Percentiles rank a stretch among this genome's conserved stretches.
These are phyloP conservation scores for Phaethornis superciliosus DNA, from an alignment of 2,113 vertebrate genomes.

Conservation along the genomic window DNA sequence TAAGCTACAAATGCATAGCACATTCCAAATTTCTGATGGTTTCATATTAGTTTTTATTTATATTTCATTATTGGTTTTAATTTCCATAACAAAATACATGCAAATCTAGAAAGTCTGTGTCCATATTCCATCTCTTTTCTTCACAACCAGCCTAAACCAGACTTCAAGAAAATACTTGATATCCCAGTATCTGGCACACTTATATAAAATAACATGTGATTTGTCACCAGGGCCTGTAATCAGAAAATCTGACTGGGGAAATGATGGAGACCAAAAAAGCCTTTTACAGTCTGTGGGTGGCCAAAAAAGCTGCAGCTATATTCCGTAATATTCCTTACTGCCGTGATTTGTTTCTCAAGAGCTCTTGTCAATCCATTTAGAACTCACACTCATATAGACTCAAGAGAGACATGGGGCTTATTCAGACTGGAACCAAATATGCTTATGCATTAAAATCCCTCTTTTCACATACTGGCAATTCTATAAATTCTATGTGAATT, in stretches of 20 bases:
- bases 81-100: not conserved
- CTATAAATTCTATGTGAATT: not conserved
- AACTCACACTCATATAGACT: not conserved
- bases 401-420: not conserved
- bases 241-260: constrained; percentile 33
- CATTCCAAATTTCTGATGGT: not conserved
- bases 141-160: not conserved
- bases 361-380: not conserved
- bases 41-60: not conserved
- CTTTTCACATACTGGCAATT: constrained; percentile 9
- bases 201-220: constrained; percentile 39
- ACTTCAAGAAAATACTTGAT: not conserved
- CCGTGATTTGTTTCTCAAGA: not conserved
- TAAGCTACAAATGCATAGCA: not conserved
- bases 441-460: not conserved
- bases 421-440: not conserved
- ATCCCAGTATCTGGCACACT: not conserved
- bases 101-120: not conserved
- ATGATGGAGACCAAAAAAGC: constrained; percentile 43
- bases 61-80: not conserved
- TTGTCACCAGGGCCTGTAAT: constrained; percentile 22
- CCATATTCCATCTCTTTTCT: not conserved
- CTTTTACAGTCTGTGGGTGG: constrained; percentile 26
- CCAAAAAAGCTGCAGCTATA: not conserved
- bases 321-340: not conserved